Evolutionary conservation across 1,140 invertebrate species (phyloP), one percentile per base, ranked within the genome.

Genomic region (Drosophila prosaltans): DNA sequence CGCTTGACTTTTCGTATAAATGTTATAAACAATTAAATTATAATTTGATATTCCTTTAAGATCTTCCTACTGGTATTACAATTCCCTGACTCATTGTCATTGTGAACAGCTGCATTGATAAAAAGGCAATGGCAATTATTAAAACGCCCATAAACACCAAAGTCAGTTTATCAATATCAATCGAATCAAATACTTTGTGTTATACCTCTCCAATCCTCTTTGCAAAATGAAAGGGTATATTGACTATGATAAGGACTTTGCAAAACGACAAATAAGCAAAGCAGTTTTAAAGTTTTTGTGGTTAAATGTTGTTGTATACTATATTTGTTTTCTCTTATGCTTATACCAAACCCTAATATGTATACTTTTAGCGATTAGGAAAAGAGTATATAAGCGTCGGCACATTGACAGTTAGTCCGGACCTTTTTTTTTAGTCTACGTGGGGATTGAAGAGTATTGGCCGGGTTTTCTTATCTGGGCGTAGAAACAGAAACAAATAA

Each of bases 91-190:
- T n/a, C 41, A 48, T 24, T 16, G 28, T 30, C 26, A 21, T 32
- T 48, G 24, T 66, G 45, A 28, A n/a, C 28, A 54, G n/a, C 30
- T 26, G 11, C 39, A 60, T 68, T 77, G 81, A 84, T 84, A 84
- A 72, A 45, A 41, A 8, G 21, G 16, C 45, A 24, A 51, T 51
- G 16, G 43, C 36, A 66, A 63, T 66, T 66, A 67, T 55, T 80
- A 60, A 36, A 67, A 80, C 74, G 65, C 62, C 69, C 69, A 68
- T 83, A 74, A 80, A 79, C 72, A 77, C 73, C 43, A 45, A 59
- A 69, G 40, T 55, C 43, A 21, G 55, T 66, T 88, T 83, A 89
- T 83, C 84, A 80, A 75, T 69, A 73, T 63, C 51, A 82, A 88
- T 79, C 69, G 39, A 66, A 40, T 39, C 32, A 26, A 51, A 48